Evolutionary conservation across 2,888 invertebrate genomes (phyloP).

Genomic region (Sphaerophoria taeniata): DNA sequence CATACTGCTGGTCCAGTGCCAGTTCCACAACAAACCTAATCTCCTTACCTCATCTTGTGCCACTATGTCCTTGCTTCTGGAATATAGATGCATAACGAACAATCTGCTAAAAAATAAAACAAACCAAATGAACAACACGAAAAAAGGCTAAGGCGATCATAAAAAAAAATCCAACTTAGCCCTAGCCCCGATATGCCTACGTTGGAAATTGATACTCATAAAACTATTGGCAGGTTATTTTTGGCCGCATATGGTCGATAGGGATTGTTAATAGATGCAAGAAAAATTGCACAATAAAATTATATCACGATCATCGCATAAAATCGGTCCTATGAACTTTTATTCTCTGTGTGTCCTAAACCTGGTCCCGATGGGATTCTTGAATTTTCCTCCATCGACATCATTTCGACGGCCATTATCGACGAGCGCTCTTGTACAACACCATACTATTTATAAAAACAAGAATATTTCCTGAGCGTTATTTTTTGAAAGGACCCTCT

Average conservation of each 20-base stretch:
- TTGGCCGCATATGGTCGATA: slow-evolving; percentile 64
- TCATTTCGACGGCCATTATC: neutral
- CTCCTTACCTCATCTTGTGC: neutral
- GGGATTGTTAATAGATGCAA: slow-evolving; percentile 67
- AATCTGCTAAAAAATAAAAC: neutral
- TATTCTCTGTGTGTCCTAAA: neutral
- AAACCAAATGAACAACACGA: slow-evolving; percentile 13
- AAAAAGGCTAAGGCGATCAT: neutral
- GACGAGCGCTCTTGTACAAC: neutral
- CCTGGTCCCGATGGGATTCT: slow-evolving; percentile 24
- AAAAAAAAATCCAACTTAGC: neutral
- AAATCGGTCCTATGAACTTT: slow-evolving; percentile 63
- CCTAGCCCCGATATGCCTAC: neutral
- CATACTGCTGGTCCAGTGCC: neutral
- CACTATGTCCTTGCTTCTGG: neutral
- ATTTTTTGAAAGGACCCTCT: slow-evolving; percentile 27
- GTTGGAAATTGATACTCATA: slow-evolving; percentile 53
- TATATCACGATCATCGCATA: slow-evolving; percentile 71
- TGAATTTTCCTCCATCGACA: slow-evolving; percentile 39
- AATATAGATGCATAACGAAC: slow-evolving; percentile 38
- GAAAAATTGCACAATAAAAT: slow-evolving; percentile 67
- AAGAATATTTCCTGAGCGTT: slow-evolving; percentile 26
- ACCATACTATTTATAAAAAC: slow-evolving; percentile 41
- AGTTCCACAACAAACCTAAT: neutral
- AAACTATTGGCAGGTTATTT: slow-evolving; percentile 69